Conservation (phyloP, 2,888 invertebrate genomes). For the Leptura quadrifasciata region DNA sequence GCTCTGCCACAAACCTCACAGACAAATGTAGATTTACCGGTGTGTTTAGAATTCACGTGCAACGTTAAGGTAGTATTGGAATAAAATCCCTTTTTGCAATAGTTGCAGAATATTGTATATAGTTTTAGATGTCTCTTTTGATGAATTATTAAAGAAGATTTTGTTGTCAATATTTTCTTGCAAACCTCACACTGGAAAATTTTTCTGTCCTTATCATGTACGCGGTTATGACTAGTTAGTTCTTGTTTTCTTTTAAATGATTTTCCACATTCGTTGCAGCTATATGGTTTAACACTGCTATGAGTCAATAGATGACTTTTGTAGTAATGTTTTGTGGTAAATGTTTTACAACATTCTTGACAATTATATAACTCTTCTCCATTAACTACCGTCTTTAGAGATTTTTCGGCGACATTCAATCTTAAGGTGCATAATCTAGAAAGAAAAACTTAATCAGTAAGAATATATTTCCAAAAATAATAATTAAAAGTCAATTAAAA, state of each 20-base stretch:
- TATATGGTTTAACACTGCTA: conserved; percentile 39
- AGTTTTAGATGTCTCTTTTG: conserved; percentile 64
- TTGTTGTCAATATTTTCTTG: conserved; percentile 74
- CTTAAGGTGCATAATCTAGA: conserved; percentile 21
- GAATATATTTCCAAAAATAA: not conserved
- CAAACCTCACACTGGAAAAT: conserved; percentile 75
- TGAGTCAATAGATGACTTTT: conserved; percentile 51
- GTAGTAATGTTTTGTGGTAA: conserved; percentile 75
- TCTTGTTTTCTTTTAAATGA: conserved; percentile 54
- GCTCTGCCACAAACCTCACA: conserved; percentile 62
- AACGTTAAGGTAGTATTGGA: conserved; percentile 52
- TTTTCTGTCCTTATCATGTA: conserved; percentile 54
- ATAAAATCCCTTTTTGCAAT: conserved; percentile 61
- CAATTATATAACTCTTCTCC: conserved; percentile 77
- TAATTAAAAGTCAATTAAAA: too few relatives aligned
- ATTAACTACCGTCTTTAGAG: conserved; percentile 42
- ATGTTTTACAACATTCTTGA: conserved; percentile 75
- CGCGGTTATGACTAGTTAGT: conserved; percentile 48
- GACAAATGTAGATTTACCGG: conserved; percentile 59
- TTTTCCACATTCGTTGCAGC: conserved; percentile 49
- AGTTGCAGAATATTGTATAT: conserved; percentile 62
- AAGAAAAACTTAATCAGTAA: conserved; percentile 2
- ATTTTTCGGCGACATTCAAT: conserved; percentile 25
- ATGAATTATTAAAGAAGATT: conserved; percentile 57
- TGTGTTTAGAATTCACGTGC: conserved; percentile 61